Percentiles rank a stretch among this genome's conserved stretches.
Conservation (phyloP, 2,113 vertebrate species). For the Ranitomeya imitator region DNA sequence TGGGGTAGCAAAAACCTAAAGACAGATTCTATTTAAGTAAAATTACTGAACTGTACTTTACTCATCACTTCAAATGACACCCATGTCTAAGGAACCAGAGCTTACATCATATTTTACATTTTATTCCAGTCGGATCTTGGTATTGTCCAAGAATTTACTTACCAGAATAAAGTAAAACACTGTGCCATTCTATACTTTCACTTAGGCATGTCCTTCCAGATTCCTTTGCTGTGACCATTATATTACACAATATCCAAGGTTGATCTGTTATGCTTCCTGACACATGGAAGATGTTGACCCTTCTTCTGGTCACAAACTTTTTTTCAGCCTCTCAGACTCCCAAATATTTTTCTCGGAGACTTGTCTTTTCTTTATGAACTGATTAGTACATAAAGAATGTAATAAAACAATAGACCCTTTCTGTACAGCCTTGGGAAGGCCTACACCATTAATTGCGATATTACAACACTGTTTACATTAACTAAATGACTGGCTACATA, state of each 20-base stretch:
- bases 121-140: not conserved
- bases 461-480: slow-evolving; percentile 49
- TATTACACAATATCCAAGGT: slow-evolving; percentile 39
- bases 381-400: slow-evolving; percentile 50
- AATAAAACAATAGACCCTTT: slow-evolving; percentile 49
- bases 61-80: not conserved
- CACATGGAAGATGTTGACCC: slow-evolving; percentile 51
- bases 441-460: slow-evolving; percentile 50
- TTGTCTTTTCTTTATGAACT: slow-evolving; percentile 32
- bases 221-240: slow-evolving; percentile 18
- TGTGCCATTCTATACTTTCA: slow-evolving; percentile 19
- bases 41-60: too few species aligned
- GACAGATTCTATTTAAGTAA: too few species aligned
- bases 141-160: slow-evolving; percentile 11
- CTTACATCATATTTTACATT: not conserved
- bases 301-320: slow-evolving; percentile 42
- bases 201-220: slow-evolving; percentile 15
- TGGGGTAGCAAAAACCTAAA: too few species aligned
- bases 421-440: slow-evolving; percentile 31
- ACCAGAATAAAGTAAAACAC: slow-evolving; percentile 29
- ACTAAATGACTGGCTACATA: slow-evolving; percentile 36
- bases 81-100: not conserved
- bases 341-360: slow-evolving; percentile 43
- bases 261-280: slow-evolving; percentile 53
- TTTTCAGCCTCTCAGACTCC: slow-evolving; percentile 21